Percentiles rank a stretch among this genome's conserved stretches.
Conservation (phyloP, 37 sponge, comb jelly and placozoan genomes). For the Lycopodina hypogea region DNA sequence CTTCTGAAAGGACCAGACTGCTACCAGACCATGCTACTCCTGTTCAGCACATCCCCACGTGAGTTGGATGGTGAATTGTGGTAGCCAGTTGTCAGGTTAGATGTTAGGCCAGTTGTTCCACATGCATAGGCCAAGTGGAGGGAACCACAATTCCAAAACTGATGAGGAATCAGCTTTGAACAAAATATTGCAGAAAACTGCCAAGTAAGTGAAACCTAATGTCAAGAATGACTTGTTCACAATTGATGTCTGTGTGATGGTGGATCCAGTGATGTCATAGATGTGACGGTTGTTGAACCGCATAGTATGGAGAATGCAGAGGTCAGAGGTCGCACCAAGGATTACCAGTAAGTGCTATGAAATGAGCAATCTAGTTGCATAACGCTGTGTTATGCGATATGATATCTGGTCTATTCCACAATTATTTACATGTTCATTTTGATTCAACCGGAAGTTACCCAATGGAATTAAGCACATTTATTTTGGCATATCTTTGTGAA, state of each 20-base stretch:
- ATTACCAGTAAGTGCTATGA: conserved; percentile 55
- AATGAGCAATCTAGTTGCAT: no score
- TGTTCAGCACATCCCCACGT: conserved; percentile 52
- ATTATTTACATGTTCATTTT: neutral
- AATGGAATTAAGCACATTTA: no score
- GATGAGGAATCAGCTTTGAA: conserved; percentile 72
- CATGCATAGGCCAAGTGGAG: neutral
- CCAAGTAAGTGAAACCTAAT: conserved; percentile 36
- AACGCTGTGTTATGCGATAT: no score
- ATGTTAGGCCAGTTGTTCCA: neutral
- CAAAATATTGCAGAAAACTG: conserved; percentile 60
- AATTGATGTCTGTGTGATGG: neutral
- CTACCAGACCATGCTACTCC: conserved; percentile 24
- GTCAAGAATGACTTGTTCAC: neutral
- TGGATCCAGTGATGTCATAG: conserved; percentile 64
- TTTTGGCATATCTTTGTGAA: no score
- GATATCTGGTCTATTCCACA: neutral
- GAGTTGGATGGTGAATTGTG: no score
- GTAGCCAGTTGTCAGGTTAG: neutral
- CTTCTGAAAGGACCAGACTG: conserved; percentile 1
- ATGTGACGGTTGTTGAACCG: conserved; percentile 61
- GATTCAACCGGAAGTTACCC: no score
- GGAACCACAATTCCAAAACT: conserved; percentile 46
- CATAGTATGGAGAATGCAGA: conserved; percentile 73
- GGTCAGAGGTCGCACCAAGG: conserved; percentile 56